phyloP scores from a whole-genome alignment of 37 sponge, comb jelly and placozoan species.

The Halisarca cf. caerulea region DNA sequence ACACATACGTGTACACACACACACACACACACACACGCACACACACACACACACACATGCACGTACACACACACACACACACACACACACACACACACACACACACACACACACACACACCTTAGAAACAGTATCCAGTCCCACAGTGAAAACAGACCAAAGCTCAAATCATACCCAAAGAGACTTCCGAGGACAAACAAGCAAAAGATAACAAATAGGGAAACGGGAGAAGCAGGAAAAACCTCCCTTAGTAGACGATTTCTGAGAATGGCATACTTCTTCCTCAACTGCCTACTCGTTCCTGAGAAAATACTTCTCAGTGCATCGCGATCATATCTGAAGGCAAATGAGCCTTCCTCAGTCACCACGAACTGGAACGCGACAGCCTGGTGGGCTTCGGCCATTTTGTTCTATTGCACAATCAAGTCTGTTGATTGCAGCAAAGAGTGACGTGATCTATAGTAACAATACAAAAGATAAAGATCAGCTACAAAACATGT shows the following conservation, averaged over 20 bases:
- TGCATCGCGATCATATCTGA: constrained; percentile 61
- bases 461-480: neutral
- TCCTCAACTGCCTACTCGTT: neutral
- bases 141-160: constrained; percentile 10
- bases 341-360: constrained; percentile 72
- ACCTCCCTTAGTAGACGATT: constrained; percentile 50
- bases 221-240: constrained; percentile 83
- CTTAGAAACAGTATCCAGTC: neutral
- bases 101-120: neutral
- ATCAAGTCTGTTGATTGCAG: neutral
- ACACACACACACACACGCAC: neutral
- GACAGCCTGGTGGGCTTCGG: constrained; percentile 96
- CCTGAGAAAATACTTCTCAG: constrained; percentile 19
- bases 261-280: constrained; percentile 20
- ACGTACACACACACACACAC: neutral
- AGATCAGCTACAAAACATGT: too few species aligned
- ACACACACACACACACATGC: neutral
- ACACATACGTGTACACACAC: neutral
- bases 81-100: neutral
- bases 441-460: neutral
- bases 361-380: constrained; percentile 96
- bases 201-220: constrained; percentile 54
- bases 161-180: constrained; percentile 42
- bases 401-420: constrained; percentile 61
- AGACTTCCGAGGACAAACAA: constrained; percentile 4